Base-by-base conservation (phyloP, 1,140 invertebrate genomes). In the Conus ventricosus region DNA sequence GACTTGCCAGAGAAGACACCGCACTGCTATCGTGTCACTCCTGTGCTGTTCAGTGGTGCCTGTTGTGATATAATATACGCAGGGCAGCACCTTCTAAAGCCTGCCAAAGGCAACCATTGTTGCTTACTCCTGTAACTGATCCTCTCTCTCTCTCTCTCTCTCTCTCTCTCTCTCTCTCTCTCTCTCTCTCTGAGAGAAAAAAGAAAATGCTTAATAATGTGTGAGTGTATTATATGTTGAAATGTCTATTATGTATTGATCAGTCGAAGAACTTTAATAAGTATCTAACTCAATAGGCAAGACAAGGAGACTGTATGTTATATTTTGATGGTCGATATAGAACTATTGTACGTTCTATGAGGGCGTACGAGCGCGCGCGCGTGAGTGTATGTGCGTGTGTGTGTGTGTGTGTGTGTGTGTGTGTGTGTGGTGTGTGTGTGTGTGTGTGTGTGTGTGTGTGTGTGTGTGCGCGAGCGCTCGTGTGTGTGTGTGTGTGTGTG, bases 351-450 rank as follows among this genome's bases (percentile, higher is more conserved):
- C n/a, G n/a, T n/a, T 67, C 20, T 67, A 23, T 23, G 60, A 13
- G 60, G 13, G 60, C 60, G 60, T 67, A 4, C 60, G 60, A 15
- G 76, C n/a, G 20, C 5, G 76, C n/a, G 20, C 5, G 39, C 0
- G 39, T 39, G 39, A 39, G 39, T 39, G 39, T 39, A 39, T 39
- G 39, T 39, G 3, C 0, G 20, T 78, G 76, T 78, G 20, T 78
- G 23, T 23, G 20, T 39, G 76, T 78, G 76, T 78, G 76, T 23
- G 20, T 78, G 76, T 25, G 23, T 25, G 20, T 23, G 76, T 39
- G 20, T 78, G 76, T 78, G 23, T 78, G 76, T 25, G 76, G 76
- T 78, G 76, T 78, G 76, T 78, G 76, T 78, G 76, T 78, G 76
- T 78, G 76, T 78, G 76, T 78, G 15, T 78, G 76, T 78, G 76